Base-by-base conservation (phyloP, 2,888 invertebrate genomes). In the Melitaea athalia region DNA sequence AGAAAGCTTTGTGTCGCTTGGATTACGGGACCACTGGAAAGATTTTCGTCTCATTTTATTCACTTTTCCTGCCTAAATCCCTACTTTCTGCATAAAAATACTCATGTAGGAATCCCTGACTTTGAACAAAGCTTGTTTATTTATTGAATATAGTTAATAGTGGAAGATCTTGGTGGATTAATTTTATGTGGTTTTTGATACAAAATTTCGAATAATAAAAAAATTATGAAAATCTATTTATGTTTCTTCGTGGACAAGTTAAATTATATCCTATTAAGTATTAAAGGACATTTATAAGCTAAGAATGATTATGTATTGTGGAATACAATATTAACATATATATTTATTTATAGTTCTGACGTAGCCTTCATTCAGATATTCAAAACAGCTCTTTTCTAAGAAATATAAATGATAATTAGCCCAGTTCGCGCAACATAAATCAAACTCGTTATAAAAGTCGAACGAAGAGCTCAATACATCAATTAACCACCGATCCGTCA, bases 391-490 rank as follows among this genome's bases (percentile, higher is more conserved):
- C 12, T 12, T 52, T 24, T 24, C 17, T 52, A 24, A 52, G 52
- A 31, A 52, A 17, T 31, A 31, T 52, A 52, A 24, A 24, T 24
- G 3, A 24, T 0, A 57, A 31, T 24, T 24, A 60, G 17, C 14
- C 15, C 11, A 45, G 6, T 45, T 45, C 47, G 15, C 15, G 12
- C 12, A 60, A 33, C n/a, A 49, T 47, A 61, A 49, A 49, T 61
- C n/a, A 42, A 38, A 42, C 14, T 61, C 15, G 43, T 47, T 17
- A 61, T 50, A 17, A 74, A 74, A 75, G 70, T 61, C 64, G 43
- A 42, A 68, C 68, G 74, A 74, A 76, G 76, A 52, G 38, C 52
- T 50, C 38, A 62, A 38, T 52, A 52, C 38, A 42, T 14, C 59
- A 50, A 52, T 42, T n/a, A 62, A 62, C 50, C 15, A 14, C 15